Conservation (phyloP, 2,797 vertebrate species). For the Scleropages formosus region DNA sequence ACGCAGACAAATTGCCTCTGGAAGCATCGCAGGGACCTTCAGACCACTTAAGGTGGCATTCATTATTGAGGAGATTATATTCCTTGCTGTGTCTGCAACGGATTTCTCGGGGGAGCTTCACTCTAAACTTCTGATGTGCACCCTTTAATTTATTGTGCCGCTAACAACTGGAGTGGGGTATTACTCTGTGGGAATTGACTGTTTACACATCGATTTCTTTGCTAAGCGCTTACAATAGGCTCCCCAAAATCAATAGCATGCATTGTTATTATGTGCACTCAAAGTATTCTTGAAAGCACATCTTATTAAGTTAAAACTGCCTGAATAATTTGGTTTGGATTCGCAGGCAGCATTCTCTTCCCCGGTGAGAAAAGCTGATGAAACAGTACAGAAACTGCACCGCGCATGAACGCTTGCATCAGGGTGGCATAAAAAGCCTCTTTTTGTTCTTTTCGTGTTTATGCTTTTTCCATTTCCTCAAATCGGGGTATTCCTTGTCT, state of each 20-base stretch:
- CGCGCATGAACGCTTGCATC: not conserved
- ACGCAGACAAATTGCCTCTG: conserved; percentile 29
- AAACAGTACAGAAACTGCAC: not conserved
- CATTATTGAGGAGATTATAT: conserved; percentile 42
- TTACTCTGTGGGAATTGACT: conserved; percentile 33
- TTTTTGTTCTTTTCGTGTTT: conserved; percentile 45
- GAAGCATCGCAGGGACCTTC: conserved; percentile 24
- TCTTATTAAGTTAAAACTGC: conserved; percentile 40
- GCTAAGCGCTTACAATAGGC: conserved; percentile 47
- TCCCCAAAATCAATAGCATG: conserved; percentile 46
- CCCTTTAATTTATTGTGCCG: conserved; percentile 28
- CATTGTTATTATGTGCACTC: conserved; percentile 36
- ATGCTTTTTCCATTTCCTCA: conserved; percentile 45
- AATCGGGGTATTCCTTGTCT: conserved; percentile 35
- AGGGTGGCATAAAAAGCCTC: conserved; percentile 29
- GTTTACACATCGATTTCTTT: conserved; percentile 40
- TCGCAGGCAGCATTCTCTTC: not conserved
- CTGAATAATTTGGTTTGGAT: conserved; percentile 15
- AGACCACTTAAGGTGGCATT: conserved; percentile 45
- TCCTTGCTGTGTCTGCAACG: conserved; percentile 34
- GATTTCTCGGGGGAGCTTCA: conserved; percentile 38
- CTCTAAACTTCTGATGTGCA: conserved; percentile 32
- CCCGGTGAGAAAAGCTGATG: not conserved
- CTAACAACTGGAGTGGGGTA: conserved; percentile 35
- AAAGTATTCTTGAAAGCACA: conserved; percentile 41